phyloP scores from a whole-genome alignment of 2,113 vertebrate genomes.

The Corydoras maculifer region DNA sequence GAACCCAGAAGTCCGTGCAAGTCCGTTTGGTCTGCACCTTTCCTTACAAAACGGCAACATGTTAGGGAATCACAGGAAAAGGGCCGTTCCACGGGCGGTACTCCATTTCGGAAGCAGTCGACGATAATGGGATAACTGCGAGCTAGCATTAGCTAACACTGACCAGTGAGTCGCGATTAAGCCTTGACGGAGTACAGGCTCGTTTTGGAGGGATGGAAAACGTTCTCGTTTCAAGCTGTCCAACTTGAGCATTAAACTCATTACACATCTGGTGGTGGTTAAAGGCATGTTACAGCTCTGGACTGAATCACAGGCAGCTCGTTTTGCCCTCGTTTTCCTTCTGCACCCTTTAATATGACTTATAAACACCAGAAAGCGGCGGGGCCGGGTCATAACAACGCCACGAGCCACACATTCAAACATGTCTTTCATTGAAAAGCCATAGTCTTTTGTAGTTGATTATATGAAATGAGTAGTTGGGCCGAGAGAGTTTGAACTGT shows the following conservation, averaged over 20 bases:
- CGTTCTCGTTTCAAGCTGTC: neutral
- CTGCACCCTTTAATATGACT: conserved; percentile 5
- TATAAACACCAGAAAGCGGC: neutral
- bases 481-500: neutral
- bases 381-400: neutral
- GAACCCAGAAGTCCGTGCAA: too few species aligned
- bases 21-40: too few species aligned
- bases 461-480: neutral
- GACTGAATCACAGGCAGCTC: conserved; percentile 3
- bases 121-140: too few species aligned
- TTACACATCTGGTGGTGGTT: conserved; percentile 37
- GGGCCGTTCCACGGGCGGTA: too few species aligned
- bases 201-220: neutral
- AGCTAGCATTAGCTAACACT: too few species aligned
- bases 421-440: neutral
- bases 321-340: conserved; percentile 5
- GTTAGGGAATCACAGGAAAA: too few species aligned
- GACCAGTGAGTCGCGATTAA: too few species aligned
- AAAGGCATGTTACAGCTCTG: conserved; percentile 20
- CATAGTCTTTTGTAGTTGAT: neutral
- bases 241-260: conserved; percentile 17
- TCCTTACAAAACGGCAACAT: too few species aligned
- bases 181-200: too few species aligned
- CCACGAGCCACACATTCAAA: neutral
- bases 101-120: too few species aligned